Percentiles rank a stretch among this genome's conserved stretches.
These are phyloP conservation scores for Lordiphosa andalusiaca DNA, from an alignment of 2,888 invertebrate genomes.

Conservation along the genomic window DNA sequence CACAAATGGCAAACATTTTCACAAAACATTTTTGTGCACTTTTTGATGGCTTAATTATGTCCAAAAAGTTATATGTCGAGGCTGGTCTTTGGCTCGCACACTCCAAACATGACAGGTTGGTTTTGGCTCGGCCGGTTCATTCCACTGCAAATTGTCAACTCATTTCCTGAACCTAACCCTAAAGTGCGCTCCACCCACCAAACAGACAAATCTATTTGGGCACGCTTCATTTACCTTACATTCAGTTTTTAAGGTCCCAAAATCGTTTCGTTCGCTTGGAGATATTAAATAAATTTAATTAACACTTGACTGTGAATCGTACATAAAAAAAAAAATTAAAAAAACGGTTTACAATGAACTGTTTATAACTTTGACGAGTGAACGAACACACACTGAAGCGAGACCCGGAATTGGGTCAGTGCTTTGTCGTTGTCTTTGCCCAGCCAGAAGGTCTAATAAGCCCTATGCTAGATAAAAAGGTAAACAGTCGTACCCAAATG, in stretches of 20 bases:
- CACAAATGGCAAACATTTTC: slow-evolving; percentile 68
- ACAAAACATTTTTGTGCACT: slow-evolving; percentile 39
- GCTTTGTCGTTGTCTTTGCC: slow-evolving; percentile 35
- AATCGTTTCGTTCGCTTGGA: background rate
- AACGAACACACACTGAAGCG: slow-evolving; percentile 42
- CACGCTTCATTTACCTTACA: slow-evolving; percentile 61
- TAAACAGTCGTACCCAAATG: background rate
- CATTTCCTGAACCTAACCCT: slow-evolving; percentile 47
- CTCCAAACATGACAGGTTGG: slow-evolving; percentile 40
- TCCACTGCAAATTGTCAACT: slow-evolving; percentile 52
- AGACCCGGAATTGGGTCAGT: slow-evolving; percentile 49
- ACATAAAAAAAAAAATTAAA: slow-evolving; percentile 31
- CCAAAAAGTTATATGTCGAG: slow-evolving; percentile 59
- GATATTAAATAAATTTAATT: slow-evolving; percentile 62
- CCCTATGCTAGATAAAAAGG: slow-evolving; percentile 24
- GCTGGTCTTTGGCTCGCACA: slow-evolving; percentile 51
- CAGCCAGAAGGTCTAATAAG: slow-evolving; percentile 30
- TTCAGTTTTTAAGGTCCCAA: slow-evolving; percentile 35
- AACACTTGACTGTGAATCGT: slow-evolving; percentile 55
- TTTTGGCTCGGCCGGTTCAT: slow-evolving; percentile 4
- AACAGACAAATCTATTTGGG: slow-evolving; percentile 43
- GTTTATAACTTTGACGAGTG: slow-evolving; percentile 33
- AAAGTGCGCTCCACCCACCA: slow-evolving; percentile 37
- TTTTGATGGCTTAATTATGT: slow-evolving; percentile 71
- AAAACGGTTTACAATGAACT: slow-evolving; percentile 30